These are phyloP conservation scores for Dolichoris vasculosae DNA, from an alignment of 1,140 invertebrate genomes.

Conservation along the genomic window DNA sequence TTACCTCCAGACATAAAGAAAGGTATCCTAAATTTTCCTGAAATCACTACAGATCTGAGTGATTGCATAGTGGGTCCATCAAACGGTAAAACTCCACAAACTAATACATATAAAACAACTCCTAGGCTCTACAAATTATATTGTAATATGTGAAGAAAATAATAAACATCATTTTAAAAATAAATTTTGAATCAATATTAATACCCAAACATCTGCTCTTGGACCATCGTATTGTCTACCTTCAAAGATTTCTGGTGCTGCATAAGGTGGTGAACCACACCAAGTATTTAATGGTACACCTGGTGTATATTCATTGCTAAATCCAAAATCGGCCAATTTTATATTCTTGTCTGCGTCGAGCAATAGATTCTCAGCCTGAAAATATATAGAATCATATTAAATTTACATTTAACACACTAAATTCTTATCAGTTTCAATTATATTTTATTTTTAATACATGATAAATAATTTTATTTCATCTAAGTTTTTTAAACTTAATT, in stretches of 20 bases:
- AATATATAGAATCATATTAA: slow-evolving; percentile 33
- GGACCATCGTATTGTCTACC: slow-evolving; percentile 97
- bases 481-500: too few relatives aligned
- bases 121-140: slow-evolving; percentile 84
- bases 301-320: slow-evolving; percentile 92
- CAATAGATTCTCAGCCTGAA: slow-evolving; percentile 93
- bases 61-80: slow-evolving; percentile 90
- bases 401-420: too few relatives aligned
- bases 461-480: too few relatives aligned
- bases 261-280: slow-evolving; percentile 98
- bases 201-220: slow-evolving; percentile 97
- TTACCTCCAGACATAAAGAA: slow-evolving; percentile 94
- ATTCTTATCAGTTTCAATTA: too few relatives aligned
- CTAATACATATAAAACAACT: slow-evolving; percentile 94
- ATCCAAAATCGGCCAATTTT: slow-evolving; percentile 97
- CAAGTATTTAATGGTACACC: slow-evolving; percentile 92
- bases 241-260: slow-evolving; percentile 97
- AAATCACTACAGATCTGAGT: slow-evolving; percentile 87
- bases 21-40: slow-evolving; percentile 91
- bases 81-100: slow-evolving; percentile 93
- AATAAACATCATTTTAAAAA: slow-evolving; percentile 14
- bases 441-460: too few relatives aligned
- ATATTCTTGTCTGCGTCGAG: slow-evolving; percentile 96
- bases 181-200: slow-evolving; percentile 10
- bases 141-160: slow-evolving; percentile 7